A percentile compares a stretch with the other conserved stretches of the same genome.
Conservation (phyloP, 2,888 invertebrate genomes). For the Chironomus tentans region DNA sequence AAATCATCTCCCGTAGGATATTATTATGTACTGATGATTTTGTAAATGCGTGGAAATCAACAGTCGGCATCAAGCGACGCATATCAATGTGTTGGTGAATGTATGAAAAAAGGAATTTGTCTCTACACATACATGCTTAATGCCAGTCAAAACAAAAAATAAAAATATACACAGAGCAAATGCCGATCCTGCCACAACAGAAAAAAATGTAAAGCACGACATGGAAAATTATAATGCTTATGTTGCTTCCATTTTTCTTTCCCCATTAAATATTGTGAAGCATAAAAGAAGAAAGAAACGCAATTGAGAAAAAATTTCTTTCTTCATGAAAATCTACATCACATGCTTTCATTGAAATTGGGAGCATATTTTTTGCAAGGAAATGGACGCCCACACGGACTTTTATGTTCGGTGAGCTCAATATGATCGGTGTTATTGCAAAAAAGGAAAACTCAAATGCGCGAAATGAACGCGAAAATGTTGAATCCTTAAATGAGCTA, state of each 20-base stretch:
- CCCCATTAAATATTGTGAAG: neutral
- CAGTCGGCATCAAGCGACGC: neutral
- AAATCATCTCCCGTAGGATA: neutral
- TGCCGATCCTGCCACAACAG: constrained; percentile 23
- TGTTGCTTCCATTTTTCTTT: neutral
- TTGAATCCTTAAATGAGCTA: too few species aligned
- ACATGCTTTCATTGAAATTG: neutral
- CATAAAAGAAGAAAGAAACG: neutral
- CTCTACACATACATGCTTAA: neutral
- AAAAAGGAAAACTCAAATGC: constrained; percentile 22
- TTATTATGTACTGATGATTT: neutral
- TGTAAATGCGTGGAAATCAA: constrained; percentile 11
- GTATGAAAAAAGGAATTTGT: constrained; percentile 1
- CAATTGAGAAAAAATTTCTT: neutral
- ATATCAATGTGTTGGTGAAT: too few species aligned
- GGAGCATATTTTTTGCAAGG: neutral
- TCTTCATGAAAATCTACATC: neutral
- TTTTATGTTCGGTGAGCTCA: neutral
- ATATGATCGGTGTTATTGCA: neutral
- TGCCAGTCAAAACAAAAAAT: constrained; percentile 11
- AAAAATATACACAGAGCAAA: neutral
- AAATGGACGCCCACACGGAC: neutral
- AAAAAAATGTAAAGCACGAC: constrained; percentile 10
- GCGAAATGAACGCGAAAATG: neutral
- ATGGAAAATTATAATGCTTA: neutral